Evolutionary conservation across 2,888 invertebrate species (phyloP).

Genomic region (Aspidapion aeneum): DNA sequence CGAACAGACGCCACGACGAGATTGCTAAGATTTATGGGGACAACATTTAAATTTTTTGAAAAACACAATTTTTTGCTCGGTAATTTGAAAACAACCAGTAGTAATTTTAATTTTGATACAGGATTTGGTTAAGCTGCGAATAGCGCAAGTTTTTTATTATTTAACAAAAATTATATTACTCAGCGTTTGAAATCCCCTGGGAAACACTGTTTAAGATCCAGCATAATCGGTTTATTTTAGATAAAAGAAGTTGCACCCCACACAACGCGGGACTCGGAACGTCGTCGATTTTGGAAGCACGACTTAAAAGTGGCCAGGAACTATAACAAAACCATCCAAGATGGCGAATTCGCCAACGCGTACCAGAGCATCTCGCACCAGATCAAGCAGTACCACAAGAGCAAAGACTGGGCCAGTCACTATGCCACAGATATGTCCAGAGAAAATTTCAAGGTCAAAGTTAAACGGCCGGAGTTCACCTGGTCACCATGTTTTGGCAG

Average conservation of each 20-base stretch:
- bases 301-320: conserved; percentile 59
- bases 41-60: no score
- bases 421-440: conserved; percentile 35
- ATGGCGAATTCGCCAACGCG: conserved; percentile 40
- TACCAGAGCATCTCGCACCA: conserved; percentile 40
- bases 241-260: conserved; percentile 61
- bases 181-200: no score
- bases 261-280: conserved; percentile 46
- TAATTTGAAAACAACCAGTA: no score
- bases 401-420: conserved; percentile 25
- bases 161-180: no score
- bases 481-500: conserved; percentile 35
- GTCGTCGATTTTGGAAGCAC: conserved; percentile 58
- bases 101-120: no score
- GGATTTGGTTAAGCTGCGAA: no score
- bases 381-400: conserved; percentile 33
- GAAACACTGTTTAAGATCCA: no score
- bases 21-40: no score
- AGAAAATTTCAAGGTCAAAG: conserved; percentile 25
- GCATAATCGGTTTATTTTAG: no score
- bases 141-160: no score
- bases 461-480: conserved; percentile 33
- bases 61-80: no score
- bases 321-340: conserved; percentile 50
- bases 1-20: no score